Percentiles rank a stretch among this genome's conserved stretches.
Evolutionary conservation across 1,140 invertebrate genomes (phyloP).

Genomic region (Eurosta solidaginis): DNA sequence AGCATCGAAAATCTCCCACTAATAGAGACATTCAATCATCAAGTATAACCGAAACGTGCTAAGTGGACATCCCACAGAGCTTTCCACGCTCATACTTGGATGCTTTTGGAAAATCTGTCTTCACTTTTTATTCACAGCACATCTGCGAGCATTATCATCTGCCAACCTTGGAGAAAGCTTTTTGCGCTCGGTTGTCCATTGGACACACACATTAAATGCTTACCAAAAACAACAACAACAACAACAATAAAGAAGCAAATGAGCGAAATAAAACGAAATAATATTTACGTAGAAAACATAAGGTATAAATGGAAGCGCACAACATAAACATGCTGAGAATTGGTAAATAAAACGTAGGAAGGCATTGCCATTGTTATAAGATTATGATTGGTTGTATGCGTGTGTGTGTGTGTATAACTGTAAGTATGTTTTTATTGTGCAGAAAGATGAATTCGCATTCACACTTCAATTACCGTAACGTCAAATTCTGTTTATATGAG

Average conservation of each 20-base stretch:
- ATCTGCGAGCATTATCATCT: not conserved
- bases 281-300: not conserved
- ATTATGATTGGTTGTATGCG: not conserved
- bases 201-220: not conserved
- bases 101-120: not conserved
- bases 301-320: not conserved
- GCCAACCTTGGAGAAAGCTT: not conserved
- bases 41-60: slow-evolving; percentile 4
- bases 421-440: slow-evolving; percentile 17
- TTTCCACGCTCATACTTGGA: not conserved
- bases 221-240: not conserved
- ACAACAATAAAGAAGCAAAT: not conserved
- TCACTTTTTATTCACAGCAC: not conserved
- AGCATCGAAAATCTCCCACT: not conserved
- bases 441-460: slow-evolving; percentile 13
- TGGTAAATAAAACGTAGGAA: not conserved
- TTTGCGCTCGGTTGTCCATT: not conserved
- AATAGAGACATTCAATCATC: slow-evolving; percentile 20
- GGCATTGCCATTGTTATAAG: not conserved
- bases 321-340: not conserved
- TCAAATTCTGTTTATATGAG: not conserved
- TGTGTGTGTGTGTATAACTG: not conserved
- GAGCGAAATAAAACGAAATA: not conserved
- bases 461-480: slow-evolving; percentile 21
- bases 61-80: slow-evolving; percentile 4